Evolutionary conservation across 2,888 invertebrate genomes (phyloP), one percentile per base, ranked within the genome.

Genomic region (Drosophila anomalata): DNA sequence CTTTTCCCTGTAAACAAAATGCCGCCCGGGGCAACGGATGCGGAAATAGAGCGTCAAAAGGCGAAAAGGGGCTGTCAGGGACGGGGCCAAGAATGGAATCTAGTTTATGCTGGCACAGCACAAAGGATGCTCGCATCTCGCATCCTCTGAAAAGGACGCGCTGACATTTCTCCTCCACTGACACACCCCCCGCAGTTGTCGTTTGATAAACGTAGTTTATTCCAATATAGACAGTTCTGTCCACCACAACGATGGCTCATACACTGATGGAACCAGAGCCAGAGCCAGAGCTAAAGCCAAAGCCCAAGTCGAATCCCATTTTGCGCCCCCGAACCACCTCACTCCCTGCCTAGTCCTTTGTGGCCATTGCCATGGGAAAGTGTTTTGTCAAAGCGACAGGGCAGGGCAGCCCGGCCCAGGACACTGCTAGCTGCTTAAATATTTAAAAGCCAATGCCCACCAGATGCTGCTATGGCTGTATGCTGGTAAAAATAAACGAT

Each of bases 401-500:
- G 58, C 54, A 12, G 61, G 52, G 54, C 46, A 12, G 61, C 31
- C 14, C 24, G 20, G 14, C 20, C 17, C n/a, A 29, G 29, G 17
- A 22, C 42, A 36, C 46, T 41, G 26, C 42, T 12, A 29, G 62
- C 55, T 66, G 84, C 59, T 73, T 69, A 73, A 73, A 76, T 77
- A 73, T 67, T 65, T 31, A 60, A 63, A 53, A 61, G 59, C 67
- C 63, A 60, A 26, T 56, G 74, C 48, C 59, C 69, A 41, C 58
- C 69, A 41, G 67, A 36, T 67, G 69, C 31, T 39, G 55, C n/a
- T 14, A 46, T 14, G 41, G 39, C 29, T 47, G 46, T 36, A 52
- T 63, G 51, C 26, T 39, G 60, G 72, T 65, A 71, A 57, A 77
- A 73, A 77, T 62, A 77, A 67, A 69, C 65, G 31, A 66, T 67